Evolutionary conservation across 2,888 invertebrate species (phyloP).

Genomic region (Torymus aiolomorphi): DNA sequence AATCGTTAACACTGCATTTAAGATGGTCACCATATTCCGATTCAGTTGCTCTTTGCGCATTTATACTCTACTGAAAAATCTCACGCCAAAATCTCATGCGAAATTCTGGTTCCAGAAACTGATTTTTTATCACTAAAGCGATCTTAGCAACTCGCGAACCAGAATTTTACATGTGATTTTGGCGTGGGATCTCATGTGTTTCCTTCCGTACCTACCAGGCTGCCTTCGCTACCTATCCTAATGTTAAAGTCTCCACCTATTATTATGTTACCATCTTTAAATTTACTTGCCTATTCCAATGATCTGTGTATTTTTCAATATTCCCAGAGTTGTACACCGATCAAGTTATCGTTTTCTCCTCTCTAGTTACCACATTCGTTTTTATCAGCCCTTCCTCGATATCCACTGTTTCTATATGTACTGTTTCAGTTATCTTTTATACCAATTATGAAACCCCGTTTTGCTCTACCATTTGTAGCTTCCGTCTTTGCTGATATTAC

Average conservation of each 20-base stretch:
- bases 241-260: too few relatives aligned
- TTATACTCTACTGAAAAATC: too few relatives aligned
- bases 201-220: too few relatives aligned
- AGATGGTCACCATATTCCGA: too few relatives aligned
- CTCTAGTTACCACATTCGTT: neutral
- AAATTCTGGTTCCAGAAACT: too few relatives aligned
- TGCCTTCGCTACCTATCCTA: neutral
- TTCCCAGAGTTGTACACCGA: neutral
- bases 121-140: too few relatives aligned
- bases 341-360: neutral
- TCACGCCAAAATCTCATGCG: too few relatives aligned
- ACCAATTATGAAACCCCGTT: neutral
- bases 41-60: too few relatives aligned
- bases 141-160: too few relatives aligned
- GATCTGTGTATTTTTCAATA: neutral
- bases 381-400: neutral
- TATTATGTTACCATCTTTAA: neutral
- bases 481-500: neutral
- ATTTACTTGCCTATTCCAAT: neutral
- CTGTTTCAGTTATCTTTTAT: neutral
- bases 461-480: neutral
- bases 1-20: too few relatives aligned
- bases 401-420: neutral
- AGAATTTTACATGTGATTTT: too few relatives aligned
- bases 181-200: too few relatives aligned